A percentile compares a stretch with the other conserved stretches of the same genome.
Evolutionary conservation across 2,888 invertebrate genomes (phyloP).

Genomic region (Gerris lacustris): DNA sequence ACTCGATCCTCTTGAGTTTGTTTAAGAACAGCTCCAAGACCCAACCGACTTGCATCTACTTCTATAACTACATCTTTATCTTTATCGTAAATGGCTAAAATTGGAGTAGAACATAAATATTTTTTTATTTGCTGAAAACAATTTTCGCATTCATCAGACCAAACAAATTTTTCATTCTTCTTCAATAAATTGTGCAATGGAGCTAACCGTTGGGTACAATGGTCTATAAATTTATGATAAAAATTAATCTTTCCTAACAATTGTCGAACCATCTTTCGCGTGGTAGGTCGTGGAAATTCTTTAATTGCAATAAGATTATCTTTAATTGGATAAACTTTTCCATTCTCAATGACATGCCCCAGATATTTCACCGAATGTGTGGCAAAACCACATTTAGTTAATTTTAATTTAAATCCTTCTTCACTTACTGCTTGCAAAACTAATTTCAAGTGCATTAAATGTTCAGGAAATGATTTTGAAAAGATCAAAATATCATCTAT

Average conservation of each 20-base stretch:
- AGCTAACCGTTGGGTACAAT: constrained; percentile 14
- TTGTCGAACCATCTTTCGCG: constrained; percentile 13
- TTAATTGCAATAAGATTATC: constrained; percentile 18
- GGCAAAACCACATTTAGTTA: constrained; percentile 19
- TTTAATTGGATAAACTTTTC: constrained; percentile 16
- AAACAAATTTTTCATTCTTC: constrained; percentile 23
- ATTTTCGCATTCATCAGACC: constrained; percentile 24
- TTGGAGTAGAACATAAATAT: constrained; percentile 15
- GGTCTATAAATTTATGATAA: constrained; percentile 17
- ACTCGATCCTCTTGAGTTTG: too few species aligned
- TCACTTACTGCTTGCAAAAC: constrained; percentile 17
- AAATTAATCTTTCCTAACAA: constrained; percentile 19
- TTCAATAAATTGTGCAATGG: constrained; percentile 16
- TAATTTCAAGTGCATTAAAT: constrained; percentile 14
- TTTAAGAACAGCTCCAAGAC: too few species aligned
- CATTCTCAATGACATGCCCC: constrained; percentile 19
- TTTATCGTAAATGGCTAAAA: constrained; percentile 18
- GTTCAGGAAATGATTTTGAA: constrained; percentile 19
- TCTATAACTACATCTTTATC: constrained; percentile 12
- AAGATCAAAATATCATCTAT: constrained; percentile 23
- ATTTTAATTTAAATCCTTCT: constrained; percentile 21
- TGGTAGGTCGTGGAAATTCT: constrained; percentile 16
- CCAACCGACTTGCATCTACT: too few species aligned
- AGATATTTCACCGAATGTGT: constrained; percentile 18
- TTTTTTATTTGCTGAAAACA: constrained; percentile 19